Evolutionary conservation across 2,888 invertebrate species (phyloP).

Genomic region (Sinhomidia bicolor): DNA sequence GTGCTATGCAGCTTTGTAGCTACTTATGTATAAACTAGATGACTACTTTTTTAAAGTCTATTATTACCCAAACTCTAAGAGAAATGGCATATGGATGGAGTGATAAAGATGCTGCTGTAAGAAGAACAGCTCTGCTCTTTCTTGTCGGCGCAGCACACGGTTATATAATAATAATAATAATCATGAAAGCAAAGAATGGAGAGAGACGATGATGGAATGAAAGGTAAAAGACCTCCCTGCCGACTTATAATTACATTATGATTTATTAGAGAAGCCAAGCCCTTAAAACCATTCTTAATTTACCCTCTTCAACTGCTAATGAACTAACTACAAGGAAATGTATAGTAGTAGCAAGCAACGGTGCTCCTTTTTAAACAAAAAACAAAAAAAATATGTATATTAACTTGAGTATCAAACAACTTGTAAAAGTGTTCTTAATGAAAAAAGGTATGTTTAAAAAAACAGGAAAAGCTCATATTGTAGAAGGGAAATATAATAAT

Average conservation of each 20-base stretch:
- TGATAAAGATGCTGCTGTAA: neutral
- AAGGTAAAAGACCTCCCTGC: constrained; percentile 71
- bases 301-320: constrained; percentile 74
- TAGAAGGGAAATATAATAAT: too few species aligned
- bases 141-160: neutral
- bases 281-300: constrained; percentile 73
- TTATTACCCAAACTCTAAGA: neutral
- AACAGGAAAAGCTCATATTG: too few species aligned
- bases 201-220: constrained; percentile 57
- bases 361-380: neutral
- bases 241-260: constrained; percentile 76
- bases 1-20: too few species aligned
- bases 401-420: too few species aligned
- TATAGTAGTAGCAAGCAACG: neutral
- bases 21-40: too few species aligned
- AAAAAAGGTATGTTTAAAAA: too few species aligned
- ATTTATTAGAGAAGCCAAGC: constrained; percentile 74
- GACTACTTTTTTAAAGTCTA: too few species aligned
- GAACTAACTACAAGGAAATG: constrained; percentile 56
- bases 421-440: too few species aligned
- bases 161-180: neutral
- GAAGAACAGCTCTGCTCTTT: too few species aligned
- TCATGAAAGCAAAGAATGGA: too few species aligned
- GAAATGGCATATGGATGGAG: neutral
- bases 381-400: neutral